Percentiles rank a stretch among this genome's conserved stretches.
These are phyloP conservation scores for Pipistrellus kuhlii DNA, from an alignment of 2,797 vertebrate genomes.

Conservation along the genomic window DNA sequence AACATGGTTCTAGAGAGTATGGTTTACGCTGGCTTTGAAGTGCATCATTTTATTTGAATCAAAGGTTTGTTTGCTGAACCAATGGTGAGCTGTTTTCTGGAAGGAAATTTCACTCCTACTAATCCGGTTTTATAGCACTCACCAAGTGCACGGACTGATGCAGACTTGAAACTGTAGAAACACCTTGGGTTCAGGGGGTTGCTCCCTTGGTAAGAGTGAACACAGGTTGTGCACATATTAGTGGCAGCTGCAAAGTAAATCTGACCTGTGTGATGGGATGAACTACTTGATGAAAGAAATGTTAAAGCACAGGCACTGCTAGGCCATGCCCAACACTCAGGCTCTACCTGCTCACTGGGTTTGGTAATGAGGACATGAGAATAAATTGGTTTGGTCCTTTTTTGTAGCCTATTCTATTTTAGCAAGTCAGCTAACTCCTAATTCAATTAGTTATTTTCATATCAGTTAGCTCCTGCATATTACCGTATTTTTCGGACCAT, in stretches of 20 bases:
- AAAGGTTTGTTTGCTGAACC: neutral
- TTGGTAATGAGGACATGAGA: neutral
- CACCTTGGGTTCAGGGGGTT: neutral
- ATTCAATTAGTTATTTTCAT: slow-evolving; percentile 51
- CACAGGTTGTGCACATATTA: neutral
- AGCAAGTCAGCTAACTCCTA: neutral
- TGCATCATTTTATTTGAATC: neutral
- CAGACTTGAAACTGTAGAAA: neutral
- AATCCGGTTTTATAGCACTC: neutral
- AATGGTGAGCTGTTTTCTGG: neutral
- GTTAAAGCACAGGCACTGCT: neutral
- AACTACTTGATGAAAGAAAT: neutral
- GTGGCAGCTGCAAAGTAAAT: neutral
- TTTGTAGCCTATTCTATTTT: neutral
- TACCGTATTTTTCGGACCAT: too few relatives aligned
- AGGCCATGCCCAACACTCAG: accelerated
- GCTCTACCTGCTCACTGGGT: neutral
- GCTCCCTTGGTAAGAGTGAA: neutral
- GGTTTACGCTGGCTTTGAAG: neutral
- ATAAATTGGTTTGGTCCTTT: neutral
- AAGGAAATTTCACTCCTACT: neutral
- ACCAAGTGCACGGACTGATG: neutral
- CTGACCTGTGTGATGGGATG: neutral
- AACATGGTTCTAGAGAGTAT: neutral
- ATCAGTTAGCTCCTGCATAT: slow-evolving; percentile 55